A percentile compares a stretch with the other conserved stretches of the same genome.
Evolutionary conservation across 2,888 invertebrate species (phyloP).

Genomic region (Lobophora halterata): DNA sequence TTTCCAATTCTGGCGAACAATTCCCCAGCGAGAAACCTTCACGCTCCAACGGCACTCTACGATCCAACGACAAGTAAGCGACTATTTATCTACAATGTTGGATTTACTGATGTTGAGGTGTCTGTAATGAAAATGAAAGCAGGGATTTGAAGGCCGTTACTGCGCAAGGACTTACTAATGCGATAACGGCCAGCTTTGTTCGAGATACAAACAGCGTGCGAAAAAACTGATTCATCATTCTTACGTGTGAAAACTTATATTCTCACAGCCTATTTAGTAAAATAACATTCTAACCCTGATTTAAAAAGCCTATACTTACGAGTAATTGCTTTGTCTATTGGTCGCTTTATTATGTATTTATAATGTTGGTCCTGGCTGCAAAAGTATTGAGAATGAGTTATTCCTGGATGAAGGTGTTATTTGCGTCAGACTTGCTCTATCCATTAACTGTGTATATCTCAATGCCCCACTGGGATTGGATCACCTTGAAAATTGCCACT

Average conservation of each 20-base stretch:
- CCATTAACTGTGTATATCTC: too few species aligned
- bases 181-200: constrained; percentile 6
- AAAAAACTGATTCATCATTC: constrained; percentile 14
- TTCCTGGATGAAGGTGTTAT: too few species aligned
- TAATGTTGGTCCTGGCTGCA: background rate
- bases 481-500: too few species aligned
- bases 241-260: constrained; percentile 15
- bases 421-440: too few species aligned
- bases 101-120: background rate
- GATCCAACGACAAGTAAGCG: constrained; percentile 68
- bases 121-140: constrained; percentile 19
- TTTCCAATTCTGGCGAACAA: constrained; percentile 58
- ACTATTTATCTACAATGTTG: constrained; percentile 4
- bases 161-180: constrained; percentile 13
- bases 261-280: constrained; percentile 4
- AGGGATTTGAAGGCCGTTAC: constrained; percentile 14
- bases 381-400: too few species aligned
- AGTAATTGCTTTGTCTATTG: too few species aligned
- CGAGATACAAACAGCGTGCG: constrained; percentile 10
- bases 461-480: too few species aligned
- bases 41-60: constrained; percentile 60
- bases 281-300: background rate
- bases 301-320: too few species aligned
- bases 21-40: constrained; percentile 64
- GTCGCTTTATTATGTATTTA: constrained; percentile 1